Evolutionary conservation across 1,140 invertebrate genomes (phyloP), one percentile per base, ranked within the genome.

Genomic region (Eupeodes corollae): DNA sequence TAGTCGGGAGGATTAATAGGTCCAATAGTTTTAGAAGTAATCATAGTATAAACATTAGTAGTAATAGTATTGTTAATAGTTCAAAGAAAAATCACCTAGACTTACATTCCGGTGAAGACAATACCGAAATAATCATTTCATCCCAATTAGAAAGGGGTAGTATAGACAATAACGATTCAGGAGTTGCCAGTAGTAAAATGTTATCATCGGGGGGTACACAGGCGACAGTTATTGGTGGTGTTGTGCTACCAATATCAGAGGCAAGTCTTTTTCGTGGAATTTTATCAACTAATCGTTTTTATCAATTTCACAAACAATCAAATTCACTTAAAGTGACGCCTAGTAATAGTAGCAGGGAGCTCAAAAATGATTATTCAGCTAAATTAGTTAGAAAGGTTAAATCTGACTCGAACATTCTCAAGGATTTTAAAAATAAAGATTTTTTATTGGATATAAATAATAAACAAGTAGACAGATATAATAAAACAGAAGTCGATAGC

Each of bases 271-370:
- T 26, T 3, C 8, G 21, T 26, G 8, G 8, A 26, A 3, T 48
- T 49, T 66, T 21, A 63, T 56, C 42, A 66, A 66, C 65, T 39
- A 66, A 66, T 61, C 63, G 62, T 13, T 66, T 66, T 48, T 66
- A 66, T 57, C 55, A 58, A 38, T 66, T 63, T 48, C 62, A 57
- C 51, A 66, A 66, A 50, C 63, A 65, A 39, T 65, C 63, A 30
- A 58, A 58, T 45, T 65, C 63, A 10, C 44, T 65, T n/a, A 55
- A 56, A 42, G 62, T 65, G 49, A 50, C 56, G 50, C 51, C 37
- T 18, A 19, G 18, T 0, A 26, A 26, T 26, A 26, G 18, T 0
- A 26, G 8, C 8, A 26, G 21, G 8, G 21, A 26, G 21, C 21
- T 8, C 8, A 26, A 26, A 26, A 26, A 5, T 5, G 21, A 26